Evolutionary conservation across 2,888 invertebrate species (phyloP).

Genomic region (Plebejus melissa): DNA sequence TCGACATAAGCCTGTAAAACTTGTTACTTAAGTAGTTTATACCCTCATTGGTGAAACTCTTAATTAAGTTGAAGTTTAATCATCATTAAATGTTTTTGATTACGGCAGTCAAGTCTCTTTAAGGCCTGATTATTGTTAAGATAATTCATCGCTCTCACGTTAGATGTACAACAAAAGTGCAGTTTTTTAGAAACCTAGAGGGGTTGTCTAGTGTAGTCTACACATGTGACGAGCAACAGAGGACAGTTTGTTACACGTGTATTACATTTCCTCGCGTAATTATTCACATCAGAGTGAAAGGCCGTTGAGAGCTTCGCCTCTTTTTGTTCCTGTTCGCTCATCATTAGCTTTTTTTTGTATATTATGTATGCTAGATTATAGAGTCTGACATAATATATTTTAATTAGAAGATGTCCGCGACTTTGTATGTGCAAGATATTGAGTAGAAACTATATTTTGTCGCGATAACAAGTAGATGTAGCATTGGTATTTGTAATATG

Average conservation of each 20-base stretch:
- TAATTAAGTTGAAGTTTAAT: too few relatives aligned
- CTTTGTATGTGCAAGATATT: too few relatives aligned
- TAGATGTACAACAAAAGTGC: background rate
- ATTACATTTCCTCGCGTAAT: conserved; percentile 4
- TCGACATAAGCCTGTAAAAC: too few relatives aligned
- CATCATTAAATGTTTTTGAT: too few relatives aligned
- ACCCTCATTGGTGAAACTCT: too few relatives aligned
- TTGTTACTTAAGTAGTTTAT: too few relatives aligned
- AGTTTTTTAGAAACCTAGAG: conserved; percentile 9
- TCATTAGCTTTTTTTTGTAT: background rate
- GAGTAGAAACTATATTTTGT: too few relatives aligned
- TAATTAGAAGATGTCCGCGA: background rate
- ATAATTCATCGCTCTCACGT: background rate
- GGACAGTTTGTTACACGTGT: background rate
- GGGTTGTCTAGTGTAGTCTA: background rate
- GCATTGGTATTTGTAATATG: too few relatives aligned
- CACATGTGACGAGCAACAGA: background rate
- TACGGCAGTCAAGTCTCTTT: too few relatives aligned
- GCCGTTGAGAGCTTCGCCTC: background rate
- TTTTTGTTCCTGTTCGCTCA: conserved; percentile 5
- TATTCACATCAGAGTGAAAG: conserved; percentile 12
- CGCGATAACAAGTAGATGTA: too few relatives aligned
- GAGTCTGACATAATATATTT: background rate
- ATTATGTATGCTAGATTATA: background rate
- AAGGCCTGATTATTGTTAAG: background rate